Conservation (phyloP, 1,140 invertebrate genomes). For the Platorchestia sp. region DNA sequence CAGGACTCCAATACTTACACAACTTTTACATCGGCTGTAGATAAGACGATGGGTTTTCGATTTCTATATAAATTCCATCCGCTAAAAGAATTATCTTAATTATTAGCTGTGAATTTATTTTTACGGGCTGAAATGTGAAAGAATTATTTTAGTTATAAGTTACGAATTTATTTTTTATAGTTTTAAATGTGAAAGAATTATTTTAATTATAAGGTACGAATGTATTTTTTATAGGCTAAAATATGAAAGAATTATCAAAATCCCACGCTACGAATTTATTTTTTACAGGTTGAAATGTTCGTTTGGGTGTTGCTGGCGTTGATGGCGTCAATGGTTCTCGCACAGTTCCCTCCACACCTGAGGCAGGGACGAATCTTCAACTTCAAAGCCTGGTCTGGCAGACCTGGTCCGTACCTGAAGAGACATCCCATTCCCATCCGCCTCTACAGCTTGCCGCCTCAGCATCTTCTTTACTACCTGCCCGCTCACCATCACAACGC, state of each 20-base stretch:
- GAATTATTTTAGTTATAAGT: too few relatives aligned
- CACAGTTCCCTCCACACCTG: neutral
- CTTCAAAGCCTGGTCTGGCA: slow-evolving; percentile 17
- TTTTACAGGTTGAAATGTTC: neutral
- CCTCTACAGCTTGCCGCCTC: neutral
- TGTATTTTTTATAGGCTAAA: too few relatives aligned
- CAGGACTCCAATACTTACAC: neutral
- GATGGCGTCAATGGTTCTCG: neutral
- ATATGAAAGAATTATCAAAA: neutral
- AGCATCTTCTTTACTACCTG: neutral
- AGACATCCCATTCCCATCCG: slow-evolving; percentile 13
- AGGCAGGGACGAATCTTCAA: slow-evolving; percentile 7
- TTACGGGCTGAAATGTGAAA: too few relatives aligned
- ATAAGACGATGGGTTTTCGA: neutral
- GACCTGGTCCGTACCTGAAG: neutral
- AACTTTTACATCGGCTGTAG: neutral
- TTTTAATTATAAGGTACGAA: too few relatives aligned
- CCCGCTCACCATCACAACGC: neutral
- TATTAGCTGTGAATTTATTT: too few relatives aligned
- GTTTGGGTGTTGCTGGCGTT: neutral
- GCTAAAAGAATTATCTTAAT: neutral
- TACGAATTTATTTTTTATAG: too few relatives aligned
- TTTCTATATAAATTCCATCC: neutral
- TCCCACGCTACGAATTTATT: neutral
- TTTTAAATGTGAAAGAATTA: too few relatives aligned